These are phyloP conservation scores for Caenorhabditis imperialis DNA, from an alignment of 2,888 invertebrate species.

Conservation along the genomic window DNA sequence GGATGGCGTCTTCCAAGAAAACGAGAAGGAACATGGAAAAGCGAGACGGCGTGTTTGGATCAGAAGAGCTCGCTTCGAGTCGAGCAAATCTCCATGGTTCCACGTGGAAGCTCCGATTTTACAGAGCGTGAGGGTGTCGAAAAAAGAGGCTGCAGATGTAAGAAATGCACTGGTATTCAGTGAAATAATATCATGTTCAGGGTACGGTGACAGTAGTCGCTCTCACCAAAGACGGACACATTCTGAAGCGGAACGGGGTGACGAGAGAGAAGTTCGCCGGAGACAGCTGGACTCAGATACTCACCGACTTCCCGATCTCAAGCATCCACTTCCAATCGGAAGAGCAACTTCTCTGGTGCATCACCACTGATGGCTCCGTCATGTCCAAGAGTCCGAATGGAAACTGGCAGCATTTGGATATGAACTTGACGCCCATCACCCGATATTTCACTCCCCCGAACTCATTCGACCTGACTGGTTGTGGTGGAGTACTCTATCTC, in stretches of 20 bases:
- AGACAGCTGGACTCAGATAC: constrained; percentile 37
- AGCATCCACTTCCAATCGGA: constrained; percentile 31
- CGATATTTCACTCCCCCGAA: not conserved
- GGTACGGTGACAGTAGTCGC: constrained; percentile 23
- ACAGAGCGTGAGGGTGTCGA: constrained; percentile 38
- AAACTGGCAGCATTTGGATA: constrained; percentile 27
- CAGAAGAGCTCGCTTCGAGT: constrained; percentile 44
- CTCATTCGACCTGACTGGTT: constrained; percentile 28
- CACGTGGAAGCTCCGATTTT: constrained; percentile 48
- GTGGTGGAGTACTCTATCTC: constrained; percentile 15
- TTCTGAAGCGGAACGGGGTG: constrained; percentile 34
- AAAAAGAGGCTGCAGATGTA: constrained; percentile 16
- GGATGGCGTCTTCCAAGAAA: constrained; percentile 15
- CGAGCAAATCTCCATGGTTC: constrained; percentile 48
- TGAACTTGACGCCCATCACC: constrained; percentile 18
- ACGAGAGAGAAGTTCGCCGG: constrained; percentile 24
- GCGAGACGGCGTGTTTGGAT: constrained; percentile 46
- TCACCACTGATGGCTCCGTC: constrained; percentile 17
- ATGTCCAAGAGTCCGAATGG: constrained; percentile 10
- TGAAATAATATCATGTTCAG: not conserved
- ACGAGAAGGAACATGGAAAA: constrained; percentile 29
- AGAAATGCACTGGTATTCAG: not conserved
- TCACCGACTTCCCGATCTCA: constrained; percentile 27
- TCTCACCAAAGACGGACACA: constrained; percentile 36
- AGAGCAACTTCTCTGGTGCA: constrained; percentile 27